Percentiles rank a stretch among this genome's conserved stretches.
These are phyloP conservation scores for Sminthopsis crassicaudata DNA, from an alignment of 2,113 vertebrate genomes.

Conservation along the genomic window DNA sequence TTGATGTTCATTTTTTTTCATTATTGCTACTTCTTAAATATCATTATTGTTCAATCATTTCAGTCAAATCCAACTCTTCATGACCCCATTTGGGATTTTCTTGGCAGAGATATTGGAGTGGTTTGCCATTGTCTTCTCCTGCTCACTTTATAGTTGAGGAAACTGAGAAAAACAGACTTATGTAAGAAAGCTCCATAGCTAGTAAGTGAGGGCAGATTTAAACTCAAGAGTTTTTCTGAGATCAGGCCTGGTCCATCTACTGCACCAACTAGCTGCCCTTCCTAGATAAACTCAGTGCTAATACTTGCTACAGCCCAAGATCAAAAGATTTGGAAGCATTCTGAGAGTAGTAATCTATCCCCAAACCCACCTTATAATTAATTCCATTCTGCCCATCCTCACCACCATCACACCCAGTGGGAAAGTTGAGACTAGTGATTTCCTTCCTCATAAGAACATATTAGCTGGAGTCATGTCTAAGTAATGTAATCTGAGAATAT, in stretches of 20 bases:
- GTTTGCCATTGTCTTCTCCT: not conserved
- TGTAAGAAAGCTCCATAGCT: not conserved
- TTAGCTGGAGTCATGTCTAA: not conserved
- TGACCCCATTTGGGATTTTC: not conserved
- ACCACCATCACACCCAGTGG: not conserved
- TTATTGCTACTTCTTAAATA: not conserved
- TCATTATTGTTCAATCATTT: not conserved
- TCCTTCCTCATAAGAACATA: not conserved
- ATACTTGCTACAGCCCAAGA: not conserved
- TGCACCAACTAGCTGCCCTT: not conserved
- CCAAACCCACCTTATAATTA: not conserved
- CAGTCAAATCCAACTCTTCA: not conserved
- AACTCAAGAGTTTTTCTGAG: not conserved
- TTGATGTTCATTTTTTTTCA: not conserved
- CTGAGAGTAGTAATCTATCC: not conserved
- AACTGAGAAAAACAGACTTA: not conserved
- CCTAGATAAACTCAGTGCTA: not conserved
- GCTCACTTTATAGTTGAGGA: not conserved
- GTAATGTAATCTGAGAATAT: not conserved
- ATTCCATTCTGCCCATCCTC: not conserved
- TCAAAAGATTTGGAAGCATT: not conserved
- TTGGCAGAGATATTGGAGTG: not conserved
- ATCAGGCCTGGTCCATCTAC: not conserved
- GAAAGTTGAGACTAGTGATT: not conserved
- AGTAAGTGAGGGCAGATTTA: not conserved